Conservation (phyloP, 2,113 vertebrate genomes). For the Myiopsitta monachus region DNA sequence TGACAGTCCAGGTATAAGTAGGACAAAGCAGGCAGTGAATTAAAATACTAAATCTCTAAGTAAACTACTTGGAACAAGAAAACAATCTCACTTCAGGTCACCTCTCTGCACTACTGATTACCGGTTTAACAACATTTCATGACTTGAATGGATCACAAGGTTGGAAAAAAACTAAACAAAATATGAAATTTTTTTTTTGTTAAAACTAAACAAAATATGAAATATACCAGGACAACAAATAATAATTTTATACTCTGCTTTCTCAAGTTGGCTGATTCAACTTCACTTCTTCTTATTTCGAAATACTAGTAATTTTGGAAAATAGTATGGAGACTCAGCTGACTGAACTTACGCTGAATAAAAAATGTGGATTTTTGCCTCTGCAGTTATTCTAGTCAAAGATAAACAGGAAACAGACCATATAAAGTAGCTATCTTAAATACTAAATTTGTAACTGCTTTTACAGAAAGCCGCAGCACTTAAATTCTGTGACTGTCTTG, state of each 20-base stretch:
- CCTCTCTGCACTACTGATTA: neutral
- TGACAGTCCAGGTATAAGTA: neutral
- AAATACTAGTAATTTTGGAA: neutral
- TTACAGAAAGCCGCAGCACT: neutral
- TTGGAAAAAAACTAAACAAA: neutral
- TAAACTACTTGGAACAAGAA: neutral
- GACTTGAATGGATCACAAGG: neutral
- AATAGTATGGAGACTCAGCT: neutral
- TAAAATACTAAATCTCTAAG: neutral
- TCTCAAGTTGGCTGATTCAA: neutral
- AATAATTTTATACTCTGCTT: neutral
- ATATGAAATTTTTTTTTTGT: too few relatives aligned
- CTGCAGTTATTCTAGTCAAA: neutral
- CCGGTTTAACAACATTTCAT: constrained; percentile 17
- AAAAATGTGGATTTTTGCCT: neutral
- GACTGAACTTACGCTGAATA: neutral
- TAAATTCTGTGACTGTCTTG: neutral
- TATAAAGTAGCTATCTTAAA: neutral
- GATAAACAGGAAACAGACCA: neutral
- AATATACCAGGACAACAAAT: neutral
- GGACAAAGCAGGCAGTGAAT: neutral
- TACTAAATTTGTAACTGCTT: neutral
- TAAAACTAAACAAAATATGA: neutral
- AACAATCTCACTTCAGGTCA: neutral
- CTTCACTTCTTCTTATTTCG: neutral